Percentiles rank a stretch among this genome's conserved stretches.
These are phyloP conservation scores for Ariopsis seemanni DNA, from an alignment of 2,113 vertebrate genomes.

Conservation along the genomic window DNA sequence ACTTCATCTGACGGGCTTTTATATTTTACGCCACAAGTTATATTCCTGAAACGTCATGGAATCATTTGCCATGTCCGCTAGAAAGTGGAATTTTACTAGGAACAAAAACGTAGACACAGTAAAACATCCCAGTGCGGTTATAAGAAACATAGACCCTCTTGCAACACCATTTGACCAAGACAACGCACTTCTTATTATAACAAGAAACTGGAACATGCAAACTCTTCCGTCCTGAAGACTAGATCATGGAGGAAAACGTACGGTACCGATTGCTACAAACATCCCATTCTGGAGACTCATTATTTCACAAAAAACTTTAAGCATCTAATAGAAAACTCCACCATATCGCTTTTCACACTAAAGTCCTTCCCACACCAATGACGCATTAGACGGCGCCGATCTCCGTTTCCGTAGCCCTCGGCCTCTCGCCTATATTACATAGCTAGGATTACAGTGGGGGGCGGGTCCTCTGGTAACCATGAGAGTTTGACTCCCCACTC, in stretches of 20 bases:
- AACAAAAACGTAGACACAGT: not conserved
- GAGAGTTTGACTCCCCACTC: no score
- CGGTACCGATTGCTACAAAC: not conserved
- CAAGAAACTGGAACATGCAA: not conserved
- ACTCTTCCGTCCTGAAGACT: not conserved
- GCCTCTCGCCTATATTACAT: no score
- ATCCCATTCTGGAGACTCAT: not conserved
- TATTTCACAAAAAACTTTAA: not conserved
- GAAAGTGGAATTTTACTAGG: not conserved
- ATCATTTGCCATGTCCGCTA: not conserved
- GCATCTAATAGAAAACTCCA: not conserved
- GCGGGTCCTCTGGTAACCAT: no score
- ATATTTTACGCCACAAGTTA: not conserved
- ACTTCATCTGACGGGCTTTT: no score
- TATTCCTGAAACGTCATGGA: not conserved
- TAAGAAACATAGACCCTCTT: not conserved
- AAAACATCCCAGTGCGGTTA: not conserved
- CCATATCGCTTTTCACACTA: no score
- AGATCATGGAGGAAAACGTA: not conserved
- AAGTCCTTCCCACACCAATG: no score
- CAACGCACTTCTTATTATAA: not conserved
- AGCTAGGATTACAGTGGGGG: no score
- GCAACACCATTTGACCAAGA: not conserved
- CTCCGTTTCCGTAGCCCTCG: no score
- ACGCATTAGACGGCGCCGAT: no score